Conservation (phyloP, 2,888 invertebrate species). For the Macrophya alboannulata region DNA sequence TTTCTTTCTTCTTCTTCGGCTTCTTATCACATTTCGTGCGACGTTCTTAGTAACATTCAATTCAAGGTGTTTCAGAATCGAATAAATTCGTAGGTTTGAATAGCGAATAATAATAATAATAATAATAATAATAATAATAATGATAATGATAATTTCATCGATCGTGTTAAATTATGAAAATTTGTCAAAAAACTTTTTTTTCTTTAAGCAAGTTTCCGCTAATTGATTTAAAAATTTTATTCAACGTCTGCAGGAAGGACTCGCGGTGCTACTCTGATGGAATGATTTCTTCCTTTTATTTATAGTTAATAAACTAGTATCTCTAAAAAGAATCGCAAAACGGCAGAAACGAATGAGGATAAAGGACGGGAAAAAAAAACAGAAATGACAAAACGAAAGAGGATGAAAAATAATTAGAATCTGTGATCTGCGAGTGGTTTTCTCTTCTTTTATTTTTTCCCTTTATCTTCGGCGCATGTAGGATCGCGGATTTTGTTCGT, state of each 20-base stretch:
- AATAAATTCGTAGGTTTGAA: not conserved
- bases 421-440: not conserved
- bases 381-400: not conserved
- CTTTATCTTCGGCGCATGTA: not conserved
- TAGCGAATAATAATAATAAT: not conserved
- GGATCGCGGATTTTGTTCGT: constrained; percentile 21
- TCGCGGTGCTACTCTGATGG: too few relatives aligned
- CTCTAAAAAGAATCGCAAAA: too few relatives aligned
- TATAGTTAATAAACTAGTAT: too few relatives aligned
- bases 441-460: not conserved
- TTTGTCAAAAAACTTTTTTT: too few relatives aligned
- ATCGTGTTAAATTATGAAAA: not conserved
- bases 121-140: not conserved
- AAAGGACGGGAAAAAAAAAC: not conserved
- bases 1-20: not conserved
- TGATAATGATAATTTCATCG: not conserved
- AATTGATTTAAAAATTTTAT: too few relatives aligned
- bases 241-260: too few relatives aligned
- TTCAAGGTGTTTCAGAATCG: constrained; percentile 7
- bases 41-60: not conserved
- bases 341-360: too few relatives aligned
- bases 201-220: too few relatives aligned
- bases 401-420: constrained; percentile 4
- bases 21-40: not conserved
- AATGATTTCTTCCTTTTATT: too few relatives aligned